Conservation (phyloP, 1,140 invertebrate species). For the Dendroctonus ponderosae region DNA sequence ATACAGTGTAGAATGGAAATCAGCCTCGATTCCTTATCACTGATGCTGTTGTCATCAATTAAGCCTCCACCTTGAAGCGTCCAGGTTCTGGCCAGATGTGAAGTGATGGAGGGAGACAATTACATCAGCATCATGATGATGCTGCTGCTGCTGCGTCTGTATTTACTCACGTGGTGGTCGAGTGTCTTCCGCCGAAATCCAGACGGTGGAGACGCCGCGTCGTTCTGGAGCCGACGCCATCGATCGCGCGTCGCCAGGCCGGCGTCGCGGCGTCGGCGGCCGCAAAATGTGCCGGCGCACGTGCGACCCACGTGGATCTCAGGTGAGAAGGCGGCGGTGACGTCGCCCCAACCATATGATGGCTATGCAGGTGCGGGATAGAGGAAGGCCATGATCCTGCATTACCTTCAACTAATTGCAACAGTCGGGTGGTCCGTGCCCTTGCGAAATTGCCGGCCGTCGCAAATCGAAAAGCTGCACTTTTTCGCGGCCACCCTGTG, state of each 20-base stretch:
- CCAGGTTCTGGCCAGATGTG: too few species aligned
- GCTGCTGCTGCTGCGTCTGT: conserved; percentile 14
- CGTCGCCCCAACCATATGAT: conserved; percentile 30
- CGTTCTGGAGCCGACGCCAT: conserved; percentile 42
- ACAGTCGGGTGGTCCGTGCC: too few species aligned
- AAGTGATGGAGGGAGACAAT: neutral
- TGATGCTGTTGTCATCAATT: too few species aligned
- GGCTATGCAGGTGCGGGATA: conserved; percentile 15
- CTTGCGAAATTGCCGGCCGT: too few species aligned
- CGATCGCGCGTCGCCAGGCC: conserved; percentile 30
- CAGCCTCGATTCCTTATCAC: too few species aligned
- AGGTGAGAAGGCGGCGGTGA: conserved; percentile 25
- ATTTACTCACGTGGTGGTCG: conserved; percentile 22
- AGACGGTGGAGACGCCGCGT: conserved; percentile 34
- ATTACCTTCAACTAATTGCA: too few species aligned
- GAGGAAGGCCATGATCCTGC: too few species aligned
- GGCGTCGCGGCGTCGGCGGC: conserved; percentile 33
- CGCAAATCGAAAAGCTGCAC: too few species aligned
- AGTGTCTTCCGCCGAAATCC: conserved; percentile 14
- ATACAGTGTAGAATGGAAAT: too few species aligned
- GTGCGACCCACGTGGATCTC: conserved; percentile 30
- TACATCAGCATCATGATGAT: conserved; percentile 7
- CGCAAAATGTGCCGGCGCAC: conserved; percentile 20
- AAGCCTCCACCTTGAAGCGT: too few species aligned
- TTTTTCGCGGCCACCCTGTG: too few species aligned